These are phyloP conservation scores for Etheostoma perlongum DNA, from an alignment of 2,797 vertebrate species.

Conservation along the genomic window DNA sequence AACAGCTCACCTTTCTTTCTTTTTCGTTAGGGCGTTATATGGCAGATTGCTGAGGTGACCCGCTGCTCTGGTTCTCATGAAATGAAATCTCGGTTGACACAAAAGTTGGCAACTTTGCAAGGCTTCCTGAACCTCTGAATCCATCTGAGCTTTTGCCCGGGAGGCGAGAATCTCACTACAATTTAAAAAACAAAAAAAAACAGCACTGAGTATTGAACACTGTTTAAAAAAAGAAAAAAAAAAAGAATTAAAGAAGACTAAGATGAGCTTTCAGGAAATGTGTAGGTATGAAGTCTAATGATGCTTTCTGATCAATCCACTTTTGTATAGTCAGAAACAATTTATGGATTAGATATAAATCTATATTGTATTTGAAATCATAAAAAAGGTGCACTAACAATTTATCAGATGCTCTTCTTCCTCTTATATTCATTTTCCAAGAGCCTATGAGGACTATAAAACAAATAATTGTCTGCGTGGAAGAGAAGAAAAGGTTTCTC, in stretches of 20 bases:
- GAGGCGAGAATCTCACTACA: conserved; percentile 86
- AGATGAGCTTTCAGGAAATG: conserved; percentile 77
- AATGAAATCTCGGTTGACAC: conserved; percentile 52
- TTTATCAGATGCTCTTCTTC: conserved; percentile 77
- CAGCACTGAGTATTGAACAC: conserved; percentile 96
- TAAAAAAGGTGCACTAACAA: conserved; percentile 87
- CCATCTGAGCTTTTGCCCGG: conserved; percentile 75
- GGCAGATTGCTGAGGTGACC: conserved; percentile 93
- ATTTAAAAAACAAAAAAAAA: conserved; percentile 77
- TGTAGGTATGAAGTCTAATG: conserved; percentile 82
- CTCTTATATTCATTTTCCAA: conserved; percentile 43
- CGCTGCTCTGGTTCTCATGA: conserved; percentile 61
- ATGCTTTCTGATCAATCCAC: conserved; percentile 83
- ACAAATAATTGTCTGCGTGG: conserved; percentile 26
- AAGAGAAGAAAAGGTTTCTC: conserved; percentile 35
- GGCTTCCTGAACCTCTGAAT: conserved; percentile 60
- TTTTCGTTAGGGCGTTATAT: conserved; percentile 93
- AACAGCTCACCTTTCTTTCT: conserved; percentile 20
- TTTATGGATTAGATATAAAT: conserved; percentile 81
- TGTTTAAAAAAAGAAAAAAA: conserved; percentile 82
- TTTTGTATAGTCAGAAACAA: conserved; percentile 87
- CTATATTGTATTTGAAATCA: conserved; percentile 85
- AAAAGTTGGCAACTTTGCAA: conserved; percentile 45
- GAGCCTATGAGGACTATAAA: conserved; percentile 51
- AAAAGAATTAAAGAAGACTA: conserved; percentile 51